These are phyloP conservation scores for Tympanuchus pallidicinctus DNA, from an alignment of 2,113 vertebrate species.

Conservation along the genomic window DNA sequence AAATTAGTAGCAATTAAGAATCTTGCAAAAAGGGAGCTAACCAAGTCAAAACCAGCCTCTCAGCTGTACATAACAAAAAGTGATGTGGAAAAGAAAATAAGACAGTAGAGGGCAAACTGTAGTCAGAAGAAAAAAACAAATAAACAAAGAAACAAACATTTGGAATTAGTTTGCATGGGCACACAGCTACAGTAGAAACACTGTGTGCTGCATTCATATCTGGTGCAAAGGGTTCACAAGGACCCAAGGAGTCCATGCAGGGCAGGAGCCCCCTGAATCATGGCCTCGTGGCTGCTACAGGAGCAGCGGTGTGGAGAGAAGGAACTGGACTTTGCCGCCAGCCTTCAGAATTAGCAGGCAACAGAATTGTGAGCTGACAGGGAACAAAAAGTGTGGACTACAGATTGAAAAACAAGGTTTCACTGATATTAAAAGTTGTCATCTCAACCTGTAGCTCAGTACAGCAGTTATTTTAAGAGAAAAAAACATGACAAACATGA, in stretches of 20 bases:
- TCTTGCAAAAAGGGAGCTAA: neutral
- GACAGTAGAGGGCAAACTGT: neutral
- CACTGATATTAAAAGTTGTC: neutral
- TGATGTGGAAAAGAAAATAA: neutral
- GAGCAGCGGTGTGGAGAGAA: neutral
- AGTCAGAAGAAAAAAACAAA: neutral
- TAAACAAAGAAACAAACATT: neutral
- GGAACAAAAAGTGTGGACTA: neutral
- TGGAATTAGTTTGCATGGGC: neutral
- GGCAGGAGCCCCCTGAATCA: neutral
- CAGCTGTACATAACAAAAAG: neutral
- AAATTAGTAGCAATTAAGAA: neutral
- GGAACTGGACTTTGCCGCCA: neutral
- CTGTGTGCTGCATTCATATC: neutral
- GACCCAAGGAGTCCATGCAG: rapidly evolving
- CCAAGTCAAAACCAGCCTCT: neutral
- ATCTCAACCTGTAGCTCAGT: neutral
- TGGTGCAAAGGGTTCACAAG: rapidly evolving
- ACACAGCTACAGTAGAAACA: neutral
- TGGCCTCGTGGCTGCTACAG: rapidly evolving
- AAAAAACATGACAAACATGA: neutral
- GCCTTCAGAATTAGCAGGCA: neutral
- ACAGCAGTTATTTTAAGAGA: neutral
- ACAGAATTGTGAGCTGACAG: neutral
- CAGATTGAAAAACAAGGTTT: neutral